Evolutionary conservation across 2,888 invertebrate genomes (phyloP), one percentile per base, ranked within the genome.

Genomic region (Cinara cedri): DNA sequence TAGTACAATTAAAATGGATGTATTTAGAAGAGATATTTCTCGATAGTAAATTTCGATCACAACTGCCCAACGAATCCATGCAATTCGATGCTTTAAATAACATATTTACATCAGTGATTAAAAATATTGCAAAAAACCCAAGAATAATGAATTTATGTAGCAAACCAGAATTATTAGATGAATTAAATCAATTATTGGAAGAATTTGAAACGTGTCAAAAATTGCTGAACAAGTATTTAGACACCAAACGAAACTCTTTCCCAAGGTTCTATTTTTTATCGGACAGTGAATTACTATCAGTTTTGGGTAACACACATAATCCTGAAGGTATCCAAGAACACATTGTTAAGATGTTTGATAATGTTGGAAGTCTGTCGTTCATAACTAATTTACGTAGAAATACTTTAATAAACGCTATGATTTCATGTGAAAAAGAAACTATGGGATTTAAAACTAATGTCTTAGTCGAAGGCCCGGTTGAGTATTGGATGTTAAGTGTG

Each of bases 241-340:
- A 95, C 85, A 91, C 92, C 0, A 96, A 96, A 86, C 88, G 97
- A 66, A 90, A 93, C 81, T 90, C 94, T 82, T 97, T 96, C 86
- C 95, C 97, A 3, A 87, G 97, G 72, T 97, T 97, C 87, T 96
- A 93, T 87, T 97, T 97, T 86, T 93, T 97, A 84, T 96, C 96
- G 3, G 96, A 96, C 44, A 96, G 96, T 84, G 97, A 97, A 85
- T 86, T 97, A 82, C 88, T 97, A 10, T 93, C 94, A 2, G 94
- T 97, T 83, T 88, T 97, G 72, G 96, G 96, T 16, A 95, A 93
- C 85, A 93, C 92, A 34, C 34, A 34, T 83, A 92, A 94, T 82
- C 92, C 94, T 13, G 88, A 88, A 74, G 92, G 93, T 83, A 94
- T 97, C 11, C 96, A 97, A 86, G 94, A 96, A 84, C 95, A 97